Evolutionary conservation across 1,140 invertebrate genomes (phyloP), one percentile per base, ranked within the genome.

Genomic region (Tetramorium simillimum): DNA sequence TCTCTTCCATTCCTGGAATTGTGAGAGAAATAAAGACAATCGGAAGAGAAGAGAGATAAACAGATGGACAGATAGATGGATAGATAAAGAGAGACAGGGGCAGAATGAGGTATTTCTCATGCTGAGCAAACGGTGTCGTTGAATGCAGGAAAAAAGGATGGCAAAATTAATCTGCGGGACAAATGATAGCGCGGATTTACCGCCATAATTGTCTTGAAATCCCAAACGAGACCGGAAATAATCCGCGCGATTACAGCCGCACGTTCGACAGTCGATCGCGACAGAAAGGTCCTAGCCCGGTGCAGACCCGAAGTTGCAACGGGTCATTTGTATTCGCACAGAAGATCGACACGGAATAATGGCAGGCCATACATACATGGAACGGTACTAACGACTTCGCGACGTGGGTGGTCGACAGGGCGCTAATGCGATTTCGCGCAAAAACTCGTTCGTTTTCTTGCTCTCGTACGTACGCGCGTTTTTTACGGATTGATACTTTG

Each of bases 111-210:
- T n/a, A 51, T 16, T 67, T 12, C 12, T 28, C 37, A 37, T 70
- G 69, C 37, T n/a, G 80, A 49, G 9, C 76, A 73, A 65, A 85
- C 33, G 87, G 51, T 67, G 49, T 78, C 81, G 51, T 78, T 51
- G 87, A 88, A 81, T 80, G 80, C 75, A 75, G 16, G 51, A 76
- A 77, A 82, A 91, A 85, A 86, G 37, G 53, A 85, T 49, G 89
- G 78, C 62, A 91, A 87, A 91, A 80, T 91, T 91, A 89, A 91
- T 91, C 86, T 73, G 70, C 80, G 90, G 70, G 80, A 91, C 78
- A 90, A 90, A 90, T 81, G 75, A 56, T 56, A 53, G 56, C 60
- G 60, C 53, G 86, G 86, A 90, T 90, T 90, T 89, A 46, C 46
- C 28, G 3, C 37, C 28, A 69, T 88, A 90, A 90, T 90, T 90